A percentile compares a stretch with the other conserved stretches of the same genome.
These are phyloP conservation scores for Chiroxiphia lanceolata DNA, from an alignment of 2,797 vertebrate genomes.

Conservation along the genomic window DNA sequence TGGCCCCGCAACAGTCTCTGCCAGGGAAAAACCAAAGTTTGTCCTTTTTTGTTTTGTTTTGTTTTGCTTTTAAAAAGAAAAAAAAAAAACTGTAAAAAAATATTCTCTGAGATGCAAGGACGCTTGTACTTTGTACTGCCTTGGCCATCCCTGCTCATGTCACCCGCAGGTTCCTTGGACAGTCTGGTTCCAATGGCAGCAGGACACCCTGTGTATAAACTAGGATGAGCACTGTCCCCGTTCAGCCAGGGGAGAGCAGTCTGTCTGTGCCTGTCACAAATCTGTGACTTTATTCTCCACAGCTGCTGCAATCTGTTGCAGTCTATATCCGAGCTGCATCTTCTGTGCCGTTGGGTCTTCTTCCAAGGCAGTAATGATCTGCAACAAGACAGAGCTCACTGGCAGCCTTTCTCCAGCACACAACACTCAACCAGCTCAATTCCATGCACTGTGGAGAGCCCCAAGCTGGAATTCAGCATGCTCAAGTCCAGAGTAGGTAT, in stretches of 20 bases:
- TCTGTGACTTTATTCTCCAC: constrained; percentile 99
- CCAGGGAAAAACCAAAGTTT: constrained; percentile 24
- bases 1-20: neutral
- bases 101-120: constrained; percentile 67
- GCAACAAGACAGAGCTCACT: constrained; percentile 42
- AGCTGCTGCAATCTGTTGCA: constrained; percentile 96
- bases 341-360: constrained; percentile 96
- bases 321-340: constrained; percentile 96
- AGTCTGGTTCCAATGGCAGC: constrained; percentile 47
- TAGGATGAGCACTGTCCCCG: neutral
- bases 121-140: constrained; percentile 48
- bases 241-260: constrained; percentile 46
- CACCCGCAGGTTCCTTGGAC: neutral
- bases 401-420: neutral
- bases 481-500: neutral
- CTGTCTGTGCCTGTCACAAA: constrained; percentile 81
- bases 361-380: constrained; percentile 98
- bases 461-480: neutral
- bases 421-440: neutral
- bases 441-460: neutral
- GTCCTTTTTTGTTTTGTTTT: neutral
- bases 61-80: constrained; percentile 34
- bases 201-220: constrained; percentile 19
- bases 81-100: constrained; percentile 62
- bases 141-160: constrained; percentile 19